Base-by-base conservation (phyloP, 2,888 invertebrate genomes). In the Eupithecia tripunctaria region DNA sequence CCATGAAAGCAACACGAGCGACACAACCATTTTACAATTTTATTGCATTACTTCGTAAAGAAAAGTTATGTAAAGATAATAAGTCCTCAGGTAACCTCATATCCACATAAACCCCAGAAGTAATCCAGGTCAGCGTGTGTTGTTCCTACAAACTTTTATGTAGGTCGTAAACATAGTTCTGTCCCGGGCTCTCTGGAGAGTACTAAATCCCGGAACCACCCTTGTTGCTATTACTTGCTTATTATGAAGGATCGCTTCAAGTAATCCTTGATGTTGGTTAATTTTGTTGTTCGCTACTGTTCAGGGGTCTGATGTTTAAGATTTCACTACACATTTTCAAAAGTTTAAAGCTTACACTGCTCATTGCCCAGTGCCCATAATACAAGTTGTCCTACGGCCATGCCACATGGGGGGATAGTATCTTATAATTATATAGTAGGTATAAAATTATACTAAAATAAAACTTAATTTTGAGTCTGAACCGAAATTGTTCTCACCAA, bases 211-310 rank as follows among this genome's bases (percentile, higher is more conserved):
- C 18, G 64, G 64, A 76, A 76, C 71, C 64, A 70, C 36, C 69
- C 71, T 69, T 71, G 64, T 36, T 15, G 27, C 67, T 67, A 51
- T 67, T 71, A 74, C 72, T 68, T 56, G 71, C 74, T 74, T 76
- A 76, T 76, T 76, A 76, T 56, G 63, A 76, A 62, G 70, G 76
- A 79, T 79, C 70, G 77, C 74, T 68, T 70, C 14, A 59, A 41
- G 38, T 64, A 51, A 56, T 21, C n/a, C 29, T n/a, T 27, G 62
- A 29, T 18, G 18, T 29, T 29, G 25, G 62, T 10, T 63, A n/a
- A n/a, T 63, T 63, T 32, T 32, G 29, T 29, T 8, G 47, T 51
- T n/a, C 21, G n/a, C n/a, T 47, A 47, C 7, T 47, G n/a, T n/a
- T 8, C 7, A 47, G n/a, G n/a, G 47, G 47, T 51, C 2, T 43